A percentile compares a stretch with the other conserved stretches of the same genome.
phyloP scores from a whole-genome alignment of 2,113 vertebrate genomes.

The Oceanodroma tethys region DNA sequence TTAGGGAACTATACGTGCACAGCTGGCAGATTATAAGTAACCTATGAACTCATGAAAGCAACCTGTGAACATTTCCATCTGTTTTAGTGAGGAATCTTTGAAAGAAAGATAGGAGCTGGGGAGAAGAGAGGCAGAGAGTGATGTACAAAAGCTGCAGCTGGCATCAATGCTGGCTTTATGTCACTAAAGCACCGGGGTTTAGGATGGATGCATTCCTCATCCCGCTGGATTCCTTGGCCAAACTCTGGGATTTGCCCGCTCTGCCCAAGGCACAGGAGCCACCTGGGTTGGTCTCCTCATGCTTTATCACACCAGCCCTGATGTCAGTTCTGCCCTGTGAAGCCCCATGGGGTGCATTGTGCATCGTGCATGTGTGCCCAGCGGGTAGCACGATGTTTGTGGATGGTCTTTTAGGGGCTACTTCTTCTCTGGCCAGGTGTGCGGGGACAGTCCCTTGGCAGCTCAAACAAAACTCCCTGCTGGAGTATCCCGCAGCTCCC shows the following conservation, averaged over 20 bases:
- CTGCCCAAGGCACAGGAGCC: not conserved
- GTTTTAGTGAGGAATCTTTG: constrained; percentile 36
- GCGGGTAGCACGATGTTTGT: not conserved
- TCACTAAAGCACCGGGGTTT: not conserved
- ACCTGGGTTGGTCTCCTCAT: not conserved
- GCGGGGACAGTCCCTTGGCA: not conserved
- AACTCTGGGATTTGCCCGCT: not conserved
- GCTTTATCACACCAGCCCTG: not conserved
- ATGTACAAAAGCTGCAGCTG: not conserved
- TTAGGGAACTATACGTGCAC: not conserved
- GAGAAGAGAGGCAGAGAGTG: not conserved
- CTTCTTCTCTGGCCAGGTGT: not conserved
- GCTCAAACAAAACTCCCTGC: not conserved
- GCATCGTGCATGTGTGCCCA: not conserved
- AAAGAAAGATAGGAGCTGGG: not conserved
- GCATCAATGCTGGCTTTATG: not conserved
- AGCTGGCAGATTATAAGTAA: not conserved
- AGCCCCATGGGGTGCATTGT: not conserved
- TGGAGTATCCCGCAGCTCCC: not conserved
- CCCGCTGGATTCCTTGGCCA: not conserved
- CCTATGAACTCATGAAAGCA: constrained; percentile 16
- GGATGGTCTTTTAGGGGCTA: not conserved
- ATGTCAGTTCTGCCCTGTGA: not conserved
- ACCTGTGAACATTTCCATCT: constrained; percentile 5
- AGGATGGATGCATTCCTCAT: not conserved